A percentile compares a stretch with the other conserved stretches of the same genome.
Conservation (phyloP, 30 jellyfish, hydroid and myxozoan species). For the Hydractinia symbiolongicarpus region DNA sequence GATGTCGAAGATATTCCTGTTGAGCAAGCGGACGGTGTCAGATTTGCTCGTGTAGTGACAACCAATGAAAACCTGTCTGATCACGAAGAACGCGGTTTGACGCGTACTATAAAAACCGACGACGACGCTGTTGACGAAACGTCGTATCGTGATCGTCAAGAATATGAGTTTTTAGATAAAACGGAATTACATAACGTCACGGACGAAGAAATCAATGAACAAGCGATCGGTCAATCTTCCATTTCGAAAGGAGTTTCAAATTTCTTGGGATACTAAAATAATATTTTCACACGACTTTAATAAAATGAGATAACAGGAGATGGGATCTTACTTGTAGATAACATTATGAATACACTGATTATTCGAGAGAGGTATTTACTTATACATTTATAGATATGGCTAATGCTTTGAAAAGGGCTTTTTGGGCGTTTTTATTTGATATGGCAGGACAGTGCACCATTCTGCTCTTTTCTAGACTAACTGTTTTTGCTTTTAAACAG, state of each 20-base stretch:
- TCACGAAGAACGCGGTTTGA: background rate
- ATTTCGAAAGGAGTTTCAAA: slow-evolving; percentile 7
- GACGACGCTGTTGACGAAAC: background rate
- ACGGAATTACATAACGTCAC: slow-evolving; percentile 28
- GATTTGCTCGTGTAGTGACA: background rate
- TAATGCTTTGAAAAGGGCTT: too few species aligned
- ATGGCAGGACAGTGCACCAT: too few species aligned
- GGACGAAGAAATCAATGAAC: slow-evolving; percentile 31
- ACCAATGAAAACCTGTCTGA: background rate
- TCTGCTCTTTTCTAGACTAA: too few species aligned
- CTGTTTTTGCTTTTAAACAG: too few species aligned
- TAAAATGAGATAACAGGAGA: too few species aligned
- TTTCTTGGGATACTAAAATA: background rate
- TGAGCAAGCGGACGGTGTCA: slow-evolving; percentile 26
- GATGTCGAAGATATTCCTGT: slow-evolving; percentile 65
- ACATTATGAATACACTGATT: too few species aligned
- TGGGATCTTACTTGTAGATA: too few species aligned
- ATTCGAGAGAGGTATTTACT: too few species aligned
- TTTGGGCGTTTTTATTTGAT: too few species aligned
- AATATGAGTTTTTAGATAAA: slow-evolving; percentile 14
- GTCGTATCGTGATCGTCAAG: background rate
- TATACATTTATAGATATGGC: too few species aligned
- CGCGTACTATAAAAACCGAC: background rate
- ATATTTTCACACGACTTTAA: background rate
- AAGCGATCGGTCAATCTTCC: background rate